These are phyloP conservation scores for Syngnathus scovelli DNA, from an alignment of 2,113 vertebrate genomes.

Conservation along the genomic window DNA sequence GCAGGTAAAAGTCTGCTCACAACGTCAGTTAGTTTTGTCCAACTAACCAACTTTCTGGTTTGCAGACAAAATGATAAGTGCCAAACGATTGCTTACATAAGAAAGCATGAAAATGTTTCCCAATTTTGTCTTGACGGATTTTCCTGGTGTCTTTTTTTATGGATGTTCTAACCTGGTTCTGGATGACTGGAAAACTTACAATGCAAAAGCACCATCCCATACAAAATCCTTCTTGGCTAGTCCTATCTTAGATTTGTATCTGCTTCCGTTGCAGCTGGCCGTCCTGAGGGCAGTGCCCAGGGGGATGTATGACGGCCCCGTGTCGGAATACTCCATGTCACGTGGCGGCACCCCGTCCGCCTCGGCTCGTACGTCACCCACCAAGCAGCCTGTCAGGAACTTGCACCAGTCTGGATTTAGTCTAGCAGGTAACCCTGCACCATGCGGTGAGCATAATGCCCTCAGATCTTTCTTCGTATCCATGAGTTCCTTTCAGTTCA, in stretches of 20 bases:
- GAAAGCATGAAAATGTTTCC: no score
- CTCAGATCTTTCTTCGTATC: constrained; percentile 13
- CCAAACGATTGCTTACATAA: no score
- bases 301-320: constrained; percentile 94
- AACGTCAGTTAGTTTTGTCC: no score
- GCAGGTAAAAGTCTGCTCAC: constrained; percentile 71
- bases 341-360: constrained; percentile 87
- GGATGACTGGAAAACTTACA: no score
- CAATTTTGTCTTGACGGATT: no score
- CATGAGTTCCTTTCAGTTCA: not conserved
- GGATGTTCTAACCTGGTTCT: no score
- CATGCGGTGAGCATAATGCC: constrained; percentile 41
- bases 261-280: constrained; percentile 74
- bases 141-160: no score
- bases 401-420: constrained; percentile 96
- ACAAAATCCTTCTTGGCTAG: not conserved
- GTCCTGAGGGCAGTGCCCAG: constrained; percentile 90
- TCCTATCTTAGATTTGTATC: not conserved
- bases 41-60: no score
- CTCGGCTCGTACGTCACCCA: constrained; percentile 87
- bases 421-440: constrained; percentile 79
- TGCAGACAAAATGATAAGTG: no score
- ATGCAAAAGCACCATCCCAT: no score
- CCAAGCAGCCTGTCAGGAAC: constrained; percentile 88
- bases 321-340: constrained; percentile 90